Base-by-base conservation (phyloP, 2,888 invertebrate species). In the Corbicula japonica region DNA sequence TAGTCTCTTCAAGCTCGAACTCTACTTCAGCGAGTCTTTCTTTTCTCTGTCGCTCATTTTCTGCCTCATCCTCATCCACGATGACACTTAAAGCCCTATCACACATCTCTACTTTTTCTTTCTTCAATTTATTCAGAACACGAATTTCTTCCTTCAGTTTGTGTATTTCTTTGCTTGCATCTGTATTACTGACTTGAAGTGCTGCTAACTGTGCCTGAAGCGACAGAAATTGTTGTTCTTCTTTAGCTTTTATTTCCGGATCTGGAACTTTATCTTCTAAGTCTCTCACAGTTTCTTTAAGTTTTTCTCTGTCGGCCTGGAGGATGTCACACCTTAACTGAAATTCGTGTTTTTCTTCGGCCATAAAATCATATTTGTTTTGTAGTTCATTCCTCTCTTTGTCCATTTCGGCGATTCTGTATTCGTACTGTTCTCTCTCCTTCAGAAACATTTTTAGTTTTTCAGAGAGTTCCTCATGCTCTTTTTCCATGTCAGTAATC, bases 371-470 rank as follows among this genome's bases (percentile, higher is more conserved):
- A 35, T 65, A 62, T 34, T 74, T 79, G 26, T 76, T 83, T 74
- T 79, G 73, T 26, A 79, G 44, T 44, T 79, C 79, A 35, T 70
- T 76, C 50, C 76, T 60, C 60, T 79, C 76, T 66, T 79, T 83
- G 26, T 72, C 73, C 76, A 79, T 73, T 26, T 73, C 71, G 18
- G 76, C 58, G 41, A 83, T 70, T 35, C 76, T 38, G 41, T 83
- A 79, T 73, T 79, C 79, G 58, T 74, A 79, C 32, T 83, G 83
- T 30, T 83, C 76, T 23, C 74, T 41, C 68, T 83, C 83, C 56
- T 78, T 78, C n/a, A 79, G 52, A 66, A 83, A 79, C 83, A 83
- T 76, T 30, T 61, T 52, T 3, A 83, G 50, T 38, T 61, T 73
- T 30, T 79, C 65, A 6, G 70, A 54, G 41, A 83, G 60, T 30